Conservation (phyloP, 2,888 invertebrate species). For the Hesperia comma region DNA sequence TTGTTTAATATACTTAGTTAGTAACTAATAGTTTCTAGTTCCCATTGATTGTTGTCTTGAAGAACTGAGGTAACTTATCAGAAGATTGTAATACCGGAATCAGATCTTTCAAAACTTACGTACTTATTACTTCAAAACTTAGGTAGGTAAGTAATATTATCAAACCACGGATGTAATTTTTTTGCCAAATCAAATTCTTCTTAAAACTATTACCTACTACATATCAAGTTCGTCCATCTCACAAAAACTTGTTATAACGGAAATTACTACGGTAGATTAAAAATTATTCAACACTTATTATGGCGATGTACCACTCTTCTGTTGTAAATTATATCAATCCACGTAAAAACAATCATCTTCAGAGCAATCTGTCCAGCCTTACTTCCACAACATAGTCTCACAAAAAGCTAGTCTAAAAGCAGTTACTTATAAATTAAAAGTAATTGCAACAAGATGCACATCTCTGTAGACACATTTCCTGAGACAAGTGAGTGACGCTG, state of each 20-base stretch:
- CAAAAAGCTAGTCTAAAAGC: slow-evolving; percentile 5
- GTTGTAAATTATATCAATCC: neutral
- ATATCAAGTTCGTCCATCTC: neutral
- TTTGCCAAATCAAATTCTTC: neutral
- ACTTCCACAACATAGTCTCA: neutral
- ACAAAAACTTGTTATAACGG: neutral
- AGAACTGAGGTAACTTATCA: too few relatives aligned
- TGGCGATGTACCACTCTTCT: neutral
- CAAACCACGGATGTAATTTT: neutral
- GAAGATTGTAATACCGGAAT: too few relatives aligned
- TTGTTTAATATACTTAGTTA: neutral
- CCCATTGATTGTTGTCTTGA: too few relatives aligned
- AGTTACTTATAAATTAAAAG: slow-evolving; percentile 12
- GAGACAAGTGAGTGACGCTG: slow-evolving; percentile 16
- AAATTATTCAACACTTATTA: slow-evolving; percentile 12
- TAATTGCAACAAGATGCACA: slow-evolving; percentile 1
- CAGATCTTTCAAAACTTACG: too few relatives aligned
- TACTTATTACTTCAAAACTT: too few relatives aligned
- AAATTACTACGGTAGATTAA: slow-evolving; percentile 10
- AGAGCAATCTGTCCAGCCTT: neutral
- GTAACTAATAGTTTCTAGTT: too few relatives aligned
- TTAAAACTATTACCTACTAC: neutral
- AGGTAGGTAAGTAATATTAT: neutral
- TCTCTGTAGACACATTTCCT: neutral
- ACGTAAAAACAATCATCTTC: slow-evolving; percentile 2